phyloP scores from a whole-genome alignment of 1,140 invertebrate genomes.

The Drosophila simulans region DNA sequence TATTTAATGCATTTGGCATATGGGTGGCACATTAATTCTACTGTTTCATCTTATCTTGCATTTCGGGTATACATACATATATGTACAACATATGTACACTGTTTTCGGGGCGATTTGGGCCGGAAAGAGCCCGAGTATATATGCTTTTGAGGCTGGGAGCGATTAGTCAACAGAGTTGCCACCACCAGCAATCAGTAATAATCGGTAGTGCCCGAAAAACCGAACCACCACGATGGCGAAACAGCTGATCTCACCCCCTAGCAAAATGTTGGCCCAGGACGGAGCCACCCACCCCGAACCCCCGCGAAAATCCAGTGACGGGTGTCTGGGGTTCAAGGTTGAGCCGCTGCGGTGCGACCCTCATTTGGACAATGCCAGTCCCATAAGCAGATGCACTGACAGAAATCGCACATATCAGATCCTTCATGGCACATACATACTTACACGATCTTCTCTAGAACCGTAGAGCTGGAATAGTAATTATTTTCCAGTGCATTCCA shows the following conservation, averaged over 20 bases:
- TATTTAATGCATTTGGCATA: conserved; percentile 25
- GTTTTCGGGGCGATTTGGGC: background rate
- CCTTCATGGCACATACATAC: too few relatives aligned
- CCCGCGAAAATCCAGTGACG: conserved; percentile 9
- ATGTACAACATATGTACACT: too few relatives aligned
- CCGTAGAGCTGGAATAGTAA: too few relatives aligned
- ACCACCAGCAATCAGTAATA: conserved; percentile 13
- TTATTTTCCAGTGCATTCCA: conserved; percentile 9
- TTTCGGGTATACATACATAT: conserved; percentile 6
- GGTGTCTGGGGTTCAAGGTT: conserved; percentile 43
- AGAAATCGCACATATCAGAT: background rate
- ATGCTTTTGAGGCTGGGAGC: background rate
- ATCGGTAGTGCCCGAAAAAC: background rate
- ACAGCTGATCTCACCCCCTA: conserved; percentile 36
- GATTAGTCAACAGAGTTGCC: conserved; percentile 22
- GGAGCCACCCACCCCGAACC: conserved; percentile 17
- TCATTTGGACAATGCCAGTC: conserved; percentile 41
- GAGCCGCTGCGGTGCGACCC: conserved; percentile 33
- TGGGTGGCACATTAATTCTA: conserved; percentile 28
- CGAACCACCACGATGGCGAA: conserved; percentile 23
- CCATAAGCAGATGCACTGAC: conserved; percentile 34
- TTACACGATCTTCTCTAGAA: too few relatives aligned
- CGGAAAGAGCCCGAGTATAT: conserved; percentile 2
- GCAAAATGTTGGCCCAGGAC: conserved; percentile 36
- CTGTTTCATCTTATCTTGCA: conserved; percentile 17